Base-by-base conservation (phyloP, 1,140 invertebrate species). In the Nasonia giraulti region DNA sequence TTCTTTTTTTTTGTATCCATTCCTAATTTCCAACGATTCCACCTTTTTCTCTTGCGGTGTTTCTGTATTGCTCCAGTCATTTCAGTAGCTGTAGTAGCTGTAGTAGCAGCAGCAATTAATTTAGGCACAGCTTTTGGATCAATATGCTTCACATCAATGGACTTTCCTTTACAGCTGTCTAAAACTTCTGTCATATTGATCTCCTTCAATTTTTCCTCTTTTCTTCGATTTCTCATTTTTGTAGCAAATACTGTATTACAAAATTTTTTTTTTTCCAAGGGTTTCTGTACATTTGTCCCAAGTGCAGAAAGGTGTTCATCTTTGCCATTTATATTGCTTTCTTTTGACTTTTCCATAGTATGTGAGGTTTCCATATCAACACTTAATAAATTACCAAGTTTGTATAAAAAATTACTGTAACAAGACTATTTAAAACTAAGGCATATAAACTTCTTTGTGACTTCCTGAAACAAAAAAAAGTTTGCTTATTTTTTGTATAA, bases 221-320 rank as follows among this genome's bases (percentile, higher is more conserved):
- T 80, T 80, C 11, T 79, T 83, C 77, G 31, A 74, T 86, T 86
- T 80, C 81, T 78, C 78, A 83, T 86, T 83, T 80, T 86, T 23
- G 33, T 44, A 66, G 82, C 85, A 83, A 86, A 86, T 33, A 82
- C 76, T 66, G 85, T 86, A 47, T 80, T 86, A 79, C 23, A 77
- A 80, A 86, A 86, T 5, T 86, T 86, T 71, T 83, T 86, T 12
- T 73, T 71, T 77, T 12, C n/a, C 66, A 17, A 3, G 14, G 20
- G 37, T 27, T 85, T 76, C 2, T 84, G 47, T 47, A 75, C 4
- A 81, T 75, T 69, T 8, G 68, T 33, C 0, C 69, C 55, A 17
- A 37, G 14, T 20, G 81, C 40, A 11, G 50, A 27, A 78, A 27
- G 76, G 37, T 77, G 40, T 1, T 40, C 20, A 73, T 77, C 14